These are phyloP conservation scores for Heliconius melpomene DNA, from an alignment of 1,140 invertebrate species.

Conservation along the genomic window DNA sequence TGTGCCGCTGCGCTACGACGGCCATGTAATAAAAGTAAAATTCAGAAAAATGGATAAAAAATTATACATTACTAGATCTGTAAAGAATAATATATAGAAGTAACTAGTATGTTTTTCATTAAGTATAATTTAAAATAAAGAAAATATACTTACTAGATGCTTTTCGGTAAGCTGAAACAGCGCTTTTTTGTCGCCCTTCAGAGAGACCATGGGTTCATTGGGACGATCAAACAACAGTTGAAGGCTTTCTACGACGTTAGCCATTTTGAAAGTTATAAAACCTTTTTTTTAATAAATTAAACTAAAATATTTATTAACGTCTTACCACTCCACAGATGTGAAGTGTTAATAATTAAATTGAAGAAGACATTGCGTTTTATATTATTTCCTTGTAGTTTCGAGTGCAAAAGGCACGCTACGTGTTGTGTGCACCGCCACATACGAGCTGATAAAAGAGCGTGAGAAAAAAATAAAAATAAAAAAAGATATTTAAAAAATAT, in stretches of 20 bases:
- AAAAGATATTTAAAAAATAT: background rate
- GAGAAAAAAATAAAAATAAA: background rate
- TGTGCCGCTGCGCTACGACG: too few relatives aligned
- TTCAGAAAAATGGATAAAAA: too few relatives aligned
- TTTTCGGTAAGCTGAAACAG: slow-evolving; percentile 68
- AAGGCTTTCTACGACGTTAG: slow-evolving; percentile 51
- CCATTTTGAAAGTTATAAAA: slow-evolving; percentile 45
- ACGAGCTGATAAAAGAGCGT: background rate
- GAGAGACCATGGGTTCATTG: slow-evolving; percentile 70
- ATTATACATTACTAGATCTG: too few relatives aligned
- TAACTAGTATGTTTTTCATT: too few relatives aligned
- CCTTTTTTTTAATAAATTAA: background rate
- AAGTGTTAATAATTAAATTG: background rate
- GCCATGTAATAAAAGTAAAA: too few relatives aligned
- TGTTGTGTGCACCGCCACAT: background rate
- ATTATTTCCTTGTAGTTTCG: background rate
- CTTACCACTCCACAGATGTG: slow-evolving; percentile 53
- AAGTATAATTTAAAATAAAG: too few relatives aligned
- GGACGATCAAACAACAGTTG: slow-evolving; percentile 75
- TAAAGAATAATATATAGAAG: too few relatives aligned
- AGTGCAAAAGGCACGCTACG: background rate
- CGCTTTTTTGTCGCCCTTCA: slow-evolving; percentile 70
- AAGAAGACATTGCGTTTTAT: background rate
- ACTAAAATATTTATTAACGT: background rate
- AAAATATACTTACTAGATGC: slow-evolving; percentile 62